These are phyloP conservation scores for Neodiprion pinetum DNA, from an alignment of 1,140 invertebrate species.

Conservation along the genomic window DNA sequence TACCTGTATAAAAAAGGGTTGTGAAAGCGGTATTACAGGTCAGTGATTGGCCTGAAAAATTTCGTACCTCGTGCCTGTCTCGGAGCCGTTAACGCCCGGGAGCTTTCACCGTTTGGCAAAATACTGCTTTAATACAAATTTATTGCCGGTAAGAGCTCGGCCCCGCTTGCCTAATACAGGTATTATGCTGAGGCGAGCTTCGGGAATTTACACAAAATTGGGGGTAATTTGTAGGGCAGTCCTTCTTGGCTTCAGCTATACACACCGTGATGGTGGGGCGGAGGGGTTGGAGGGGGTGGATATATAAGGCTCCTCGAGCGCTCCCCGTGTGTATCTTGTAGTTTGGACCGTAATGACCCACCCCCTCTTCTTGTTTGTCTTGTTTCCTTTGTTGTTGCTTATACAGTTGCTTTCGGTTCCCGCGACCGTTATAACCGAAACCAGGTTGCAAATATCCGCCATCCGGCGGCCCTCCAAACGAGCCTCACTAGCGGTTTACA, in stretches of 20 bases:
- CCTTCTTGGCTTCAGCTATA: not conserved
- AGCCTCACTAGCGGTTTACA: not conserved
- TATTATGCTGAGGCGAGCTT: slow-evolving; percentile 46
- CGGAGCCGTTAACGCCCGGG: too few species aligned
- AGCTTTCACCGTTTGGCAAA: not conserved
- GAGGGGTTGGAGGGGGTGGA: too few species aligned
- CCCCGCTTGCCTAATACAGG: slow-evolving; percentile 48
- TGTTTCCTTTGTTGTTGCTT: not conserved
- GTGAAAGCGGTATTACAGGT: too few species aligned
- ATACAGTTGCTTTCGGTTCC: not conserved
- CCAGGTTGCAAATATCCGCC: not conserved
- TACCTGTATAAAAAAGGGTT: too few species aligned
- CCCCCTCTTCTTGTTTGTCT: not conserved
- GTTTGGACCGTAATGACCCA: slow-evolving; percentile 2
- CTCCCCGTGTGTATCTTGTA: slow-evolving; percentile 1
- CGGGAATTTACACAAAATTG: slow-evolving; percentile 52
- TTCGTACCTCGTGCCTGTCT: too few species aligned
- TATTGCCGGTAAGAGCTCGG: slow-evolving; percentile 48
- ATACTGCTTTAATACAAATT: slow-evolving; percentile 50
- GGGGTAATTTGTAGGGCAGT: slow-evolving; percentile 50
- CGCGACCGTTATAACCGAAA: not conserved
- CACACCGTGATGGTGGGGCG: too few species aligned
- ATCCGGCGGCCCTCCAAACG: too few species aligned
- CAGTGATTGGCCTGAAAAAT: too few species aligned
- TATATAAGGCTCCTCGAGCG: not conserved